phyloP scores from a whole-genome alignment of 2,113 vertebrate genomes.

The Microcebus tavaratra region DNA sequence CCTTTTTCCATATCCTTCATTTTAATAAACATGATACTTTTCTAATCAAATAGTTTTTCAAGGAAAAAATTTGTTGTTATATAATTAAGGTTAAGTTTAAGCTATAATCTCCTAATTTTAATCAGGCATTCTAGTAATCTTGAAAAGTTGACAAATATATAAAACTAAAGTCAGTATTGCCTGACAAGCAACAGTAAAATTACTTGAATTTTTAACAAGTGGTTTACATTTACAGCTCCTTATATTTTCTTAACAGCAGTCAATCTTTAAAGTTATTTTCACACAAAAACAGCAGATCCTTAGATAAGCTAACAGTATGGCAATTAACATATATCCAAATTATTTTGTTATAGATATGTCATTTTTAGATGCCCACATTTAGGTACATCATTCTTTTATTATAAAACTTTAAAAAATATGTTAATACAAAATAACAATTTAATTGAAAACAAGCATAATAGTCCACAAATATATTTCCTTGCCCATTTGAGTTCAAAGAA shows the following conservation, averaged over 20 bases:
- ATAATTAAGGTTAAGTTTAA: constrained; percentile 36
- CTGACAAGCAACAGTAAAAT: neutral
- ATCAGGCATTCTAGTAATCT: neutral
- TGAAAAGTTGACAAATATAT: neutral
- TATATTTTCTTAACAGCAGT: neutral
- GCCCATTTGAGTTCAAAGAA: neutral
- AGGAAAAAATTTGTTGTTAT: neutral
- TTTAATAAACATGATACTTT: constrained; percentile 25
- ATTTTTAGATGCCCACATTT: constrained; percentile 18
- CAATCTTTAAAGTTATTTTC: neutral
- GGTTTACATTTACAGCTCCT: constrained; percentile 22
- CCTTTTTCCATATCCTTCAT: constrained; percentile 12
- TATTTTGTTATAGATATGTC: neutral
- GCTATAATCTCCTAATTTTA: constrained; percentile 46
- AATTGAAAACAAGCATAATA: constrained; percentile 23
- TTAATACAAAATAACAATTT: neutral
- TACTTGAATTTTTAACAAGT: constrained; percentile 22
- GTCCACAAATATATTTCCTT: constrained; percentile 40
- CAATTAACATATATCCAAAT: neutral
- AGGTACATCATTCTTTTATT: neutral
- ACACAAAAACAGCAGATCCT: neutral
- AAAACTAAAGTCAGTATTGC: constrained; percentile 37
- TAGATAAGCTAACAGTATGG: neutral
- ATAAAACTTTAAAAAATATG: neutral
- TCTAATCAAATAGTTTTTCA: constrained; percentile 13